phyloP scores from a whole-genome alignment of 2,888 invertebrate genomes.

The Synergus japonicus region DNA sequence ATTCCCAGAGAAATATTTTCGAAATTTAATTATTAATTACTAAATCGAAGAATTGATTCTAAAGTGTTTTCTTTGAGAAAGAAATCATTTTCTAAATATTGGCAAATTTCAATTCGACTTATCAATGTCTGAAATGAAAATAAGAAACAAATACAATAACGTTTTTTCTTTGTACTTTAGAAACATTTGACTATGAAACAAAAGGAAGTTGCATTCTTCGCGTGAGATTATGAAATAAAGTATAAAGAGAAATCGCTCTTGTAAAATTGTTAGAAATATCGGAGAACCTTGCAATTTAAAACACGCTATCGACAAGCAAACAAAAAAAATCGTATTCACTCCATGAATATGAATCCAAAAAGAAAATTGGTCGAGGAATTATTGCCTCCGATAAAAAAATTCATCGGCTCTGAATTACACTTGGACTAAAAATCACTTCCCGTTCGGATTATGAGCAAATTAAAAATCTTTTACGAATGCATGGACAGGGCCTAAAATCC shows the following conservation, averaged over 20 bases:
- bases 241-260: neutral
- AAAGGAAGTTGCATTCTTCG: neutral
- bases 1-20: neutral
- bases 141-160: neutral
- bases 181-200: neutral
- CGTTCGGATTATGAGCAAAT: neutral
- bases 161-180: too few species aligned
- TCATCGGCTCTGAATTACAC: neutral
- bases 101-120: neutral
- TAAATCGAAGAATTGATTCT: neutral
- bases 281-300: neutral
- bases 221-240: neutral
- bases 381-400: conserved; percentile 2
- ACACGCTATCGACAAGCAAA: conserved; percentile 33
- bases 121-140: neutral
- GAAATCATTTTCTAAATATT: conserved; percentile 18
- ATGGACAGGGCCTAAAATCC: neutral
- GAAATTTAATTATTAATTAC: neutral
- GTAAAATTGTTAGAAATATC: conserved; percentile 20
- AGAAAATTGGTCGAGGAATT: neutral
- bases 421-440: neutral
- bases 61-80: conserved; percentile 11
- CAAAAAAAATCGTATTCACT: neutral
- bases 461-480: neutral
- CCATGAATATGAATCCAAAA: conserved; percentile 22